Conservation (phyloP, 2,113 vertebrate genomes). For the Corythornis vintsioides region DNA sequence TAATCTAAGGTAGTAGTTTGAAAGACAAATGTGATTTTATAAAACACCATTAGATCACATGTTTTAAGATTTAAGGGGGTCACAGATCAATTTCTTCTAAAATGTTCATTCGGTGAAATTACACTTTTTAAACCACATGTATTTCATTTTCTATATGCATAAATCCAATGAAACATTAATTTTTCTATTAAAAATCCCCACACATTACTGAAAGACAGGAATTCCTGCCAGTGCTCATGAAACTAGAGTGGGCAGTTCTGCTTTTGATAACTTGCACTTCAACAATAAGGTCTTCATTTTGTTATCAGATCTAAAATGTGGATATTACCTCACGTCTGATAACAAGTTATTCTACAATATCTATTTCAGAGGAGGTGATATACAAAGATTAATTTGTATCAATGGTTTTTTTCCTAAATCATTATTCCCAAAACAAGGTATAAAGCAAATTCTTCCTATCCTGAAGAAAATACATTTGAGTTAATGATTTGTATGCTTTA, state of each 20-base stretch:
- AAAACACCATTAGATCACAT: background rate
- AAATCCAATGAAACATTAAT: constrained; percentile 31
- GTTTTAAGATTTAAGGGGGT: constrained; percentile 14
- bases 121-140: constrained; percentile 4
- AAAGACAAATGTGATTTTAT: constrained; percentile 26
- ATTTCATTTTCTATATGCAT: background rate
- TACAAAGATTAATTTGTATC: background rate
- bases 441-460: background rate
- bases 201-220: background rate
- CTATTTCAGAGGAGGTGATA: background rate
- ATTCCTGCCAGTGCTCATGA: background rate
- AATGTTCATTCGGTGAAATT: constrained; percentile 16
- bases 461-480: constrained; percentile 9
- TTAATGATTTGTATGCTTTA: background rate
- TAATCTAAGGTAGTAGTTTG: background rate
- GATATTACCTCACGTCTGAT: background rate
- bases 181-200: background rate
- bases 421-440: background rate
- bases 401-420: background rate
- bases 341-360: background rate
- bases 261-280: background rate
- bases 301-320: background rate
- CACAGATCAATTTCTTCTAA: background rate
- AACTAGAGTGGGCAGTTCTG: background rate
- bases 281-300: background rate